Evolutionary conservation across 2,113 vertebrate genomes (phyloP), one percentile per base, ranked within the genome.

Genomic region (Anoura caudifer): DNA sequence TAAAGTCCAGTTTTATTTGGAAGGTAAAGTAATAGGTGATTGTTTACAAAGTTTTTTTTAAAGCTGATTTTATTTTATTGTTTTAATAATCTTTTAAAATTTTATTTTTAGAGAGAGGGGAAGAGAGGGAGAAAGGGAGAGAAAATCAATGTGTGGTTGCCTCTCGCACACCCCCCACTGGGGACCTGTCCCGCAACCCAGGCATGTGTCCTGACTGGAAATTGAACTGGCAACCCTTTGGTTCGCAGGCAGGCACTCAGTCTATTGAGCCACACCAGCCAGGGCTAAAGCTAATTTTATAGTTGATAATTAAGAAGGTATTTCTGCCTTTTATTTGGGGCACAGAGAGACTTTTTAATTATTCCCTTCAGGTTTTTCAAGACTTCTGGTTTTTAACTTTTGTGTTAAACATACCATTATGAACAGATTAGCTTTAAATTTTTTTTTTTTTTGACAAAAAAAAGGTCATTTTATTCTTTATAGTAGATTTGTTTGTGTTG

Each of bases 401-500:
- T 72, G 7, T 82, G 13, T n/a, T 91, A 31, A 94, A 54, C 24
- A 38, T 76, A 59, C 2, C 81, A 9, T 22, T 94, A 50, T 43
- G 38, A 81, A 67, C 63, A 54, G n/a, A 70, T 56, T 47, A 88
- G 22, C 12, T 76, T 79, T 79, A 75, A 67, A 77, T 43, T 52
- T 4, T 79, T 13, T 52, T 4, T 79, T 13, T 22, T 36, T 86
- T 67, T 67, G 47, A 52, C 41, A 86, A 38, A 89, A 38, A 38
- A 80, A 43, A 85, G 4, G 28, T 95, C 31, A 28, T 28, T 82
- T 56, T 76, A 36, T 19, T 82, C 10, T 63, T 17, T 87, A 16
- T 59, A 59, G 12, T 91, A n/a, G 43, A 43, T 65, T 77, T n/a
- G 36, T 84, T 95, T 91, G 31, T 96, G 13, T 83, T 87, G 3